Evolutionary conservation across 2,888 invertebrate species (phyloP), one percentile per base, ranked within the genome.

Genomic region (Shargacucullia verbasci): DNA sequence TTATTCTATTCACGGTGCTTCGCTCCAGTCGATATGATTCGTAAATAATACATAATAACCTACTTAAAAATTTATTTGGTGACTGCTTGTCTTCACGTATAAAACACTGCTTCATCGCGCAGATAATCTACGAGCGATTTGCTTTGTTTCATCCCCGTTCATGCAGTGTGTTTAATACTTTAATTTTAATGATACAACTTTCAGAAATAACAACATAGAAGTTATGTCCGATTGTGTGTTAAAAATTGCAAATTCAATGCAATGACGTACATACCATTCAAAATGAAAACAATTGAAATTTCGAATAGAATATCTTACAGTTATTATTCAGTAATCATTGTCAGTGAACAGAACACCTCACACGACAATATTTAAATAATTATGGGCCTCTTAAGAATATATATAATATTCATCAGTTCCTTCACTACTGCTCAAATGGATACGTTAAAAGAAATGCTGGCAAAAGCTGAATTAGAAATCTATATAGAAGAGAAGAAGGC

Each of bases 401-500:
- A 43, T 12, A 14, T 52, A 6, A 34, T 58, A 29, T 7, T 58
- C 2, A 10, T 44, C 8, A 29, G 29, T 13, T 14, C 44, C 41
- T 41, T 50, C 6, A 37, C 33, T 10, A 31, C 48, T 7, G 47
- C 20, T 0, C 37, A 52, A 14, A 33, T 47, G 1, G 47, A 55
- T 8, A 29, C 14, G 7, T 5, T 58, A 1, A 44, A 37, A 40
- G 49, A 59, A 20, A 15, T 44, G 13, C 7, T 50, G 15, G 49
- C 40, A 4, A 55, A 48, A 52, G 29, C 40, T 8, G 57, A 57
- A 2, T 7, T 50, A 15, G 45, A 57, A 20, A 29, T 50, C 9
- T 92, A 91, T 46, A 91, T 92, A 29, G 70, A 81, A 38, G 70
- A 76, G 8, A 88, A 87, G 62, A 85, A 81, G 57, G 34, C 61